Percentiles rank a stretch among this genome's conserved stretches.
phyloP scores from a whole-genome alignment of 2,113 vertebrate species.

The Lepus timidus region DNA sequence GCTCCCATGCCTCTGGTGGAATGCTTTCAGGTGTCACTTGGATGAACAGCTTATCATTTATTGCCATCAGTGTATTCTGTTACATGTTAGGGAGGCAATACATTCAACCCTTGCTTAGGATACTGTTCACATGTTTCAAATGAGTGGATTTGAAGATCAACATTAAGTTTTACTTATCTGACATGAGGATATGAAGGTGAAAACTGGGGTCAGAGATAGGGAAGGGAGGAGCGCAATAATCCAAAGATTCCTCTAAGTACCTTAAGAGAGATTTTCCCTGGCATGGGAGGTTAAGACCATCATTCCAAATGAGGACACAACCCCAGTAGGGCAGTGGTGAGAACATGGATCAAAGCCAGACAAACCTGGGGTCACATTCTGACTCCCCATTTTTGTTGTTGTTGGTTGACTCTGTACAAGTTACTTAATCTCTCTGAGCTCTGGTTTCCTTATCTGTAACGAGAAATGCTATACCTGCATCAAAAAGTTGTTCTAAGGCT shows the following conservation, averaged over 20 bases:
- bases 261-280: neutral
- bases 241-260: neutral
- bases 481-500: neutral
- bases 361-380: neutral
- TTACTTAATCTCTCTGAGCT: constrained; percentile 6
- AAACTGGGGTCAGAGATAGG: neutral
- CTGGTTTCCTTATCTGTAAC: neutral
- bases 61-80: neutral
- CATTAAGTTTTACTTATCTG: neutral
- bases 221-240: neutral
- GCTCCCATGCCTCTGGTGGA: neutral
- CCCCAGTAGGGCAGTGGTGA: neutral
- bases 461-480: neutral
- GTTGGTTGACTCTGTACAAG: neutral
- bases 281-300: neutral
- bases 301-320: neutral
- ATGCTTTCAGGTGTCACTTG: neutral
- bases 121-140: neutral
- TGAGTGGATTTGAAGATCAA: neutral
- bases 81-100: neutral
- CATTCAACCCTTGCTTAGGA: neutral
- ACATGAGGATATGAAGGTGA: neutral
- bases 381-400: neutral
- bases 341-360: neutral
- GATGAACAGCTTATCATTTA: neutral